Evolutionary conservation across 2,797 vertebrate genomes (phyloP).

Genomic region (Sylvilagus floridanus): DNA sequence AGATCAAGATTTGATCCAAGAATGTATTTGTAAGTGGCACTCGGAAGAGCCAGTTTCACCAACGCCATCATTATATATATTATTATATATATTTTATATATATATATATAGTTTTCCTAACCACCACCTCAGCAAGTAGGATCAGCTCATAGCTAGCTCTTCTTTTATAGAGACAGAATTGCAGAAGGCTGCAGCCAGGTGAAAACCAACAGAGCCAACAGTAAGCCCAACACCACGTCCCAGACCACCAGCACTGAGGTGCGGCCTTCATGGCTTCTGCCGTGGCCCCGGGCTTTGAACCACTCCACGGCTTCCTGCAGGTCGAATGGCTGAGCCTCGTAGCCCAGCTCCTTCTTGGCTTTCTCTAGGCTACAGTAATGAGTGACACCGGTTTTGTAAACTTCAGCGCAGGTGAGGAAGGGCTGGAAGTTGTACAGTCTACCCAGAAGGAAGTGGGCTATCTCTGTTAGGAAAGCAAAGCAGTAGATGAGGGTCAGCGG

Average conservation of each 20-base stretch:
- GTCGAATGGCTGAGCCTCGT: slow-evolving; percentile 89
- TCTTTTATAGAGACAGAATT: slow-evolving; percentile 61
- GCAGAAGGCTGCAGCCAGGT: slow-evolving; percentile 89
- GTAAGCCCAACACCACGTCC: slow-evolving; percentile 85
- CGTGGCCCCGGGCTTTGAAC: slow-evolving; percentile 92
- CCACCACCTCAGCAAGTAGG: not conserved
- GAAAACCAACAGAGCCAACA: slow-evolving; percentile 86
- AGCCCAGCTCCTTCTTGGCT: slow-evolving; percentile 93
- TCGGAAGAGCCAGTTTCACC: not conserved
- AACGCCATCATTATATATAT: not conserved
- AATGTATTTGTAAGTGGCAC: not conserved
- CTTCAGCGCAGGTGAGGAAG: slow-evolving; percentile 95
- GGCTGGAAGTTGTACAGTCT: slow-evolving; percentile 95
- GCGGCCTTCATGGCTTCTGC: slow-evolving; percentile 81
- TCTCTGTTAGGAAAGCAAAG: slow-evolving; percentile 94
- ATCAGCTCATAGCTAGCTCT: not conserved
- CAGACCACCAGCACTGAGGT: slow-evolving; percentile 80
- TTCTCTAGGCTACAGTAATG: slow-evolving; percentile 97
- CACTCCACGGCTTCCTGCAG: slow-evolving; percentile 94
- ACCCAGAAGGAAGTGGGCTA: slow-evolving; percentile 90
- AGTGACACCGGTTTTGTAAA: slow-evolving; percentile 96
- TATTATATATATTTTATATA: not conserved
- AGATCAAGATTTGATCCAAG: slow-evolving; percentile 44
- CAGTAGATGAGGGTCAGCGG: slow-evolving; percentile 93
- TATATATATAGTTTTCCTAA: not conserved